phyloP scores from a whole-genome alignment of 2,888 invertebrate species.

The Sisyra terminalis region DNA sequence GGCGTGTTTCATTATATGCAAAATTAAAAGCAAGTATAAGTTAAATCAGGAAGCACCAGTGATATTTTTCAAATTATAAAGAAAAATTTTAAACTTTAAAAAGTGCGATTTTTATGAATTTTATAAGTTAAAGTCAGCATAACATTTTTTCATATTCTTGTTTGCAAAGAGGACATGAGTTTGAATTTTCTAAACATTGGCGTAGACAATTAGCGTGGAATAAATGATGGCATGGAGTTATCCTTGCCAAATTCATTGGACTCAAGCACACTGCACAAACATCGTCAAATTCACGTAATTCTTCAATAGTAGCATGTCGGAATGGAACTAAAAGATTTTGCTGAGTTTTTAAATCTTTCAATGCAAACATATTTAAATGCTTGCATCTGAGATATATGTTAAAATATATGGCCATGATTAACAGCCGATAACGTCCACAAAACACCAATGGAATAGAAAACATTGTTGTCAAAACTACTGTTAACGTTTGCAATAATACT shows the following conservation, averaged over 20 bases:
- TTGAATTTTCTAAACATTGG: constrained; percentile 50
- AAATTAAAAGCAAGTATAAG: too few species aligned
- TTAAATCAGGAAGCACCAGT: too few species aligned
- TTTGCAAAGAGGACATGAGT: constrained; percentile 62
- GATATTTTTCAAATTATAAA: too few species aligned
- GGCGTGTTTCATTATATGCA: too few species aligned
- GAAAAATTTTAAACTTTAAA: too few species aligned
- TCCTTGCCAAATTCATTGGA: constrained; percentile 49
- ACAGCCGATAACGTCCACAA: constrained; percentile 39
- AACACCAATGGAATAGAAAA: constrained; percentile 36
- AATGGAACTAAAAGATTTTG: constrained; percentile 40
- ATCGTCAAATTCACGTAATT: constrained; percentile 52
- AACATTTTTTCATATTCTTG: constrained; percentile 31
- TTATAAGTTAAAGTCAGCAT: background rate
- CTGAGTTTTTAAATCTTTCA: constrained; percentile 37
- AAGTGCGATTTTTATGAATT: background rate
- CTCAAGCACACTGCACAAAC: constrained; percentile 65
- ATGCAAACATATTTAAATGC: constrained; percentile 39
- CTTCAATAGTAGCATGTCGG: constrained; percentile 43
- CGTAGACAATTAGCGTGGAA: constrained; percentile 65
- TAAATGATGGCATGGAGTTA: constrained; percentile 64
- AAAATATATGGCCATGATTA: constrained; percentile 39
- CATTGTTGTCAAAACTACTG: constrained; percentile 37
- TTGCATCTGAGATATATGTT: constrained; percentile 49
- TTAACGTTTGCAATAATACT: constrained; percentile 41